Evolutionary conservation across 2,113 vertebrate genomes (phyloP).

Genomic region (Raja brachyura): DNA sequence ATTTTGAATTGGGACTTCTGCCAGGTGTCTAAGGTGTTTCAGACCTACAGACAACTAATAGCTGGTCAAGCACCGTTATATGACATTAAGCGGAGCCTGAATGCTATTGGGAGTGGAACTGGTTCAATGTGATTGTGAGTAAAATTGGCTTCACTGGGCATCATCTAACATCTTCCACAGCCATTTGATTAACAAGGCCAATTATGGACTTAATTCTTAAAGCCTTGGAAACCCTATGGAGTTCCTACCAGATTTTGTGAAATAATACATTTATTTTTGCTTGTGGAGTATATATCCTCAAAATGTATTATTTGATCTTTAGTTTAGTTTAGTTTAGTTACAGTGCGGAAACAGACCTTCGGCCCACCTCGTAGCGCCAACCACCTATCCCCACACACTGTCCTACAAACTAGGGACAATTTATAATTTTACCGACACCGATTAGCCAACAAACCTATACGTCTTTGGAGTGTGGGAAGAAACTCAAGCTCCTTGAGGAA

Average conservation of each 20-base stretch:
- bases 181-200: not conserved
- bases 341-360: too few relatives aligned
- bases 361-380: too few relatives aligned
- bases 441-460: too few relatives aligned
- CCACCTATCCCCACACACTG: too few relatives aligned
- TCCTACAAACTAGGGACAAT: too few relatives aligned
- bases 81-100: not conserved
- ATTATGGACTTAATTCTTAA: not conserved
- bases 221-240: not conserved
- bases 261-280: not conserved
- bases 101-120: not conserved
- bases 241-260: not conserved
- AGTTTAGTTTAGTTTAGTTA: too few relatives aligned
- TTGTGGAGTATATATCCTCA: not conserved
- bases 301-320: not conserved
- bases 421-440: too few relatives aligned
- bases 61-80: not conserved
- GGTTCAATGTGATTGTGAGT: not conserved
- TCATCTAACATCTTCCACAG: not conserved
- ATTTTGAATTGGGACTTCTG: not conserved
- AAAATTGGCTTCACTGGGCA: not conserved
- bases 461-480: too few relatives aligned
- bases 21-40: not conserved
- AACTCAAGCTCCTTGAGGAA: too few relatives aligned
- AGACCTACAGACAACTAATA: not conserved